Evolutionary conservation across 1,140 invertebrate genomes (phyloP).

Genomic region (Chionoecetes opilio): DNA sequence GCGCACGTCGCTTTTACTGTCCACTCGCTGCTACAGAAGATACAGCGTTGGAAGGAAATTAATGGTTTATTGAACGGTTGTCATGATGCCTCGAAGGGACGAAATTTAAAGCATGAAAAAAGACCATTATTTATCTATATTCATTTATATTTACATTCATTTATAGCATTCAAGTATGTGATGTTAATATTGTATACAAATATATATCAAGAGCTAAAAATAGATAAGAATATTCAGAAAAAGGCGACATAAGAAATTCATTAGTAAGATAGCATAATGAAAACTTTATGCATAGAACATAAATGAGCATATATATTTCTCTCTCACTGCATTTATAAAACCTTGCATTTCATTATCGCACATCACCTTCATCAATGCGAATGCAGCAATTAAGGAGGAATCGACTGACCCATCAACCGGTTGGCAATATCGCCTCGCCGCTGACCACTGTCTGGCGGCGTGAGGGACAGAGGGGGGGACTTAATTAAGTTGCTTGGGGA

Average conservation of each 20-base stretch:
- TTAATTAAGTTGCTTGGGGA: conserved; percentile 64
- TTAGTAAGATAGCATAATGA: neutral
- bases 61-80: conserved; percentile 43
- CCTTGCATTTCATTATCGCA: too few species aligned
- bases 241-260: neutral
- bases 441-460: conserved; percentile 55
- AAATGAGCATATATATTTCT: too few species aligned
- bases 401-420: neutral
- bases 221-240: neutral
- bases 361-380: neutral
- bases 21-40: conserved; percentile 14
- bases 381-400: neutral
- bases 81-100: conserved; percentile 15
- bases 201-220: neutral
- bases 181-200: too few species aligned
- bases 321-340: too few species aligned
- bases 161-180: too few species aligned
- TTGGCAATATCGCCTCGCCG: neutral
- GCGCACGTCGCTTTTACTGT: conserved; percentile 42
- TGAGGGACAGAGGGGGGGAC: conserved; percentile 16
- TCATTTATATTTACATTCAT: too few species aligned
- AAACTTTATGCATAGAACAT: too few species aligned
- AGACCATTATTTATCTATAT: neutral
- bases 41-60: conserved; percentile 45
- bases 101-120: neutral